phyloP scores from a whole-genome alignment of 2,888 invertebrate species.

The Drosophila limbata region DNA sequence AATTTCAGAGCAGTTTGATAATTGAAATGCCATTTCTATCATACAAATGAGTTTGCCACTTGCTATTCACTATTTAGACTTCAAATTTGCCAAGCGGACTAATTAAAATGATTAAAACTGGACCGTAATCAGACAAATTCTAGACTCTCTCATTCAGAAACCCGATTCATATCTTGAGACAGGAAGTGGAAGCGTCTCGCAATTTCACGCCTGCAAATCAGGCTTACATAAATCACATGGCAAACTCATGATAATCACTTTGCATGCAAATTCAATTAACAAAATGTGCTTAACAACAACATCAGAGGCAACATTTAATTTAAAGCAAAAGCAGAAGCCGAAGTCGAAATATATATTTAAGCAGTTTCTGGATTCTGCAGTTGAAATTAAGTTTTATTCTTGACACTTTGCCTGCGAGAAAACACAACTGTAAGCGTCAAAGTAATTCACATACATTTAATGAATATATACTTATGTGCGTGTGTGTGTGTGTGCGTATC shows the following conservation, averaged over 20 bases:
- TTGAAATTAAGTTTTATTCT: conserved; percentile 70
- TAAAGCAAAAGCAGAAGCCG: conserved; percentile 38
- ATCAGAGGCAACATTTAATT: conserved; percentile 63
- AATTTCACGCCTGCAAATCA: conserved; percentile 21
- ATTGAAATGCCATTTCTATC: not conserved
- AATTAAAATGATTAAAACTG: not conserved
- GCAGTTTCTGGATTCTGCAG: conserved; percentile 21
- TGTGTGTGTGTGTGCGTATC: not conserved
- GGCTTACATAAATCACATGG: conserved; percentile 64
- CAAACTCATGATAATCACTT: conserved; percentile 68
- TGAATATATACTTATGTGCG: not conserved
- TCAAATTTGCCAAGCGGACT: not conserved
- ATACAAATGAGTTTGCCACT: not conserved
- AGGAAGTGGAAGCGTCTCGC: not conserved
- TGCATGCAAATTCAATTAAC: conserved; percentile 66
- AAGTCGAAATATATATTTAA: conserved; percentile 22
- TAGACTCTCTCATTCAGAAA: not conserved
- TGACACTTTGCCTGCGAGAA: conserved; percentile 29
- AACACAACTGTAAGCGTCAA: conserved; percentile 38
- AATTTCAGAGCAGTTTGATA: not conserved
- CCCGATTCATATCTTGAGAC: not conserved
- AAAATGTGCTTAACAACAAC: conserved; percentile 56
- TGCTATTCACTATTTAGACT: not conserved
- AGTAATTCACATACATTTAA: conserved; percentile 48
- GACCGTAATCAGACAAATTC: not conserved